phyloP scores from a whole-genome alignment of 2,113 vertebrate genomes.

The Panurus biarmicus region DNA sequence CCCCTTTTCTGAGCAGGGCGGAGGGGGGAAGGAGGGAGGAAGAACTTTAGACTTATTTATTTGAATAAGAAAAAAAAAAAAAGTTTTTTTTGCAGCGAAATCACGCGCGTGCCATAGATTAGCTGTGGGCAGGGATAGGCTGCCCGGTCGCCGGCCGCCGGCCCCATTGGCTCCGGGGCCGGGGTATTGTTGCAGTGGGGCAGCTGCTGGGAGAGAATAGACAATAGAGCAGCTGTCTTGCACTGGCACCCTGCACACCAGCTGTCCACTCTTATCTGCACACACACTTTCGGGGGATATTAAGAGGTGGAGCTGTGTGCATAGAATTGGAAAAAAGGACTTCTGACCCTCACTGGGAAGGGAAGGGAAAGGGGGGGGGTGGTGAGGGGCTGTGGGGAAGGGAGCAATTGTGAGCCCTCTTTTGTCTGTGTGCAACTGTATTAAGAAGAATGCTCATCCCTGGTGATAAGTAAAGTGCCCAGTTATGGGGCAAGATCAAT shows the following conservation, averaged over 20 bases:
- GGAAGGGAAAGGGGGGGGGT: constrained; percentile 82
- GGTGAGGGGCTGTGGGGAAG: constrained; percentile 63
- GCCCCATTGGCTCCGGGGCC: constrained; percentile 78
- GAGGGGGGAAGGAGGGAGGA: constrained; percentile 28
- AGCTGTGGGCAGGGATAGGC: constrained; percentile 81
- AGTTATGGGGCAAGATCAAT: constrained; percentile 62
- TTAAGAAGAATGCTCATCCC: constrained; percentile 84
- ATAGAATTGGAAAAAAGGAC: constrained; percentile 86
- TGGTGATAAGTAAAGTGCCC: constrained; percentile 68
- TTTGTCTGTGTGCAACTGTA: constrained; percentile 88
- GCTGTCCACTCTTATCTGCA: constrained; percentile 99
- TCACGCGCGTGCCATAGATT: constrained; percentile 94
- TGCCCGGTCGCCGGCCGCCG: constrained; percentile 62
- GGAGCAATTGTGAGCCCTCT: constrained; percentile 79
- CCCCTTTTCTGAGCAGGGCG: background rate
- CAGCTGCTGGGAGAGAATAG: constrained; percentile 96
- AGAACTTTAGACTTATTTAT: constrained; percentile 75
- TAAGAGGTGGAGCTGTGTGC: constrained; percentile 86
- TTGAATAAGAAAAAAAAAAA: constrained; percentile 73
- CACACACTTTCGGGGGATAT: constrained; percentile 91
- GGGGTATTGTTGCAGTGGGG: constrained; percentile 79
- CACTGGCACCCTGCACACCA: constrained; percentile 97
- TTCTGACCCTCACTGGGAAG: constrained; percentile 95
- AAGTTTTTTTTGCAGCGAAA: constrained; percentile 79
- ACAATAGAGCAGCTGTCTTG: constrained; percentile 99